phyloP scores from a whole-genome alignment of 1,140 invertebrate genomes.

The Anastrepha ludens region DNA sequence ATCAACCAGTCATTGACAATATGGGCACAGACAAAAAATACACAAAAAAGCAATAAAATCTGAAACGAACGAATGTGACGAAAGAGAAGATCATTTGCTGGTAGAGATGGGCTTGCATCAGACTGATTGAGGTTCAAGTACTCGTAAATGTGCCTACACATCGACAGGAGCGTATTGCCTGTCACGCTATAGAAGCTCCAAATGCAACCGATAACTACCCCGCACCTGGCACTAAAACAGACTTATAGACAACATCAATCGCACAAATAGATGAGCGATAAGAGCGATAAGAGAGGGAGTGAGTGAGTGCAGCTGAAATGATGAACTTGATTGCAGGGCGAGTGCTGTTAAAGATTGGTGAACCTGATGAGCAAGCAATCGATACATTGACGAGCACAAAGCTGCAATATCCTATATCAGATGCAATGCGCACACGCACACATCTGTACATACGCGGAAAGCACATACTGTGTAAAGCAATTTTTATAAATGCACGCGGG shows the following conservation, averaged over 20 bases:
- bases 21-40: not conserved
- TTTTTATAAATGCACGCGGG: constrained; percentile 15
- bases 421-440: not conserved
- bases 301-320: not conserved
- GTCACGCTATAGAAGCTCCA: no score
- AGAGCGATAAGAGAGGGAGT: not conserved
- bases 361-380: not conserved
- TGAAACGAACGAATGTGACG: not conserved
- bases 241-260: not conserved
- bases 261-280: not conserved
- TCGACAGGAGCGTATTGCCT: no score
- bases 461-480: not conserved
- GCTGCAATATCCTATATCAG: not conserved
- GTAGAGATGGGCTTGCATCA: no score
- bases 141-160: no score
- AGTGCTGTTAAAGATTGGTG: not conserved
- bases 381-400: not conserved
- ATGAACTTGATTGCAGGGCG: not conserved
- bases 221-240: no score
- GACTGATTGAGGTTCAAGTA: no score
- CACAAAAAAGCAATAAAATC: not conserved
- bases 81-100: not conserved
- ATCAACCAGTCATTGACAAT: not conserved
- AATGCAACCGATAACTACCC: no score
- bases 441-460: not conserved